Evolutionary conservation across 2,113 vertebrate species (phyloP), one percentile per base, ranked within the genome.

Genomic region (Passerina amoena): DNA sequence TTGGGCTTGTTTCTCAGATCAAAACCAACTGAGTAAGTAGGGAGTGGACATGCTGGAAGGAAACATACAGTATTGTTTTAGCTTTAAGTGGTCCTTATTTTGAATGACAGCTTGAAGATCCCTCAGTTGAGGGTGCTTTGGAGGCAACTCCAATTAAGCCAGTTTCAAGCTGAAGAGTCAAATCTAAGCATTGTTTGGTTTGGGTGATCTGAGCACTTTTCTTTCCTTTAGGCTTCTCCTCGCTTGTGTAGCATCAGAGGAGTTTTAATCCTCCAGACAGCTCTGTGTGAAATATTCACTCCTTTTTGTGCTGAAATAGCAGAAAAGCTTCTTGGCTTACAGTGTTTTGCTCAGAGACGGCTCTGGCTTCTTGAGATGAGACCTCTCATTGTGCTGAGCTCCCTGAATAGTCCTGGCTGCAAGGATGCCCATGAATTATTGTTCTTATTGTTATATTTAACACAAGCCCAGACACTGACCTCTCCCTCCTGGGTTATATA

Each of bases 291-390:
- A 38, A 60, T 27, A 37, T 5, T 60, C 16, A 37, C 35, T 24
- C 24, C 7, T 37, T 37, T 37, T 60, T 37, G 23, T 37, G 42
- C 75, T 78, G 86, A 86, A 95, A 90, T 65, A 79, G 47, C 59
- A 73, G 63, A 59, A 73, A 87, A 92, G 10, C 63, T 73, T 57
- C 53, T 73, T 27, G 1, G 51, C 15, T 69, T 23, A 24, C 0
- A 2, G 10, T 1, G 0, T 84, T 92, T 68, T 2, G 0, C 40
- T 42, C 5, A 1, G 17, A 61, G 28, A 14, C n/a, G 38, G 25
- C 40, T 89, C 56, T 44, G 35, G 20, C 13, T 18, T 63, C 54
- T 51, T 0, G 5, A 77, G 60, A 75, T 12, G 37, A 45, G 61
- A 61, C 25, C 12, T 66, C 9, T 9, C 45, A 45, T 69, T 12